A percentile compares a stretch with the other conserved stretches of the same genome.
Evolutionary conservation across 2,888 invertebrate genomes (phyloP).

Genomic region (Hymenopus coronatus): DNA sequence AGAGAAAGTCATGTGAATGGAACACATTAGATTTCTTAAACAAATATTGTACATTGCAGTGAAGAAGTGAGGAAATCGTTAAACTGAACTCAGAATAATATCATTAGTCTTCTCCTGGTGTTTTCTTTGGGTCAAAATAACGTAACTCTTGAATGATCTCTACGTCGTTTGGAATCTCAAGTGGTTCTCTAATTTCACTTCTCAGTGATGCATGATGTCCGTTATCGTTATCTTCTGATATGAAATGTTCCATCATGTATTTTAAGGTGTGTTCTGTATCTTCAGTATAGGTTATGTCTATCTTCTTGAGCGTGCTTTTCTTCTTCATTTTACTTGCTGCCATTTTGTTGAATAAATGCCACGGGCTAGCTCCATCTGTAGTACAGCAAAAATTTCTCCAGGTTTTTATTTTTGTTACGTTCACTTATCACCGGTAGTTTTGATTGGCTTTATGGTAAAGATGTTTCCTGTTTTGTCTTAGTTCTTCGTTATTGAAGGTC

Average conservation of each 20-base stretch:
- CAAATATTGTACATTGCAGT: neutral
- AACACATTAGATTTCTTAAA: too few relatives aligned
- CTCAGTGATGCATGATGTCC: neutral
- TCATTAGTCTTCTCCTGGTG: neutral
- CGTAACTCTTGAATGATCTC: neutral
- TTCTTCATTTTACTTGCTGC: neutral
- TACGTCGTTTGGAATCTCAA: neutral
- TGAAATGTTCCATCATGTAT: neutral
- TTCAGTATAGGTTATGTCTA: neutral
- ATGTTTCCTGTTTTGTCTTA: neutral
- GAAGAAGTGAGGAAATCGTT: neutral
- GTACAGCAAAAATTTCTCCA: neutral
- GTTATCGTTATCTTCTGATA: neutral
- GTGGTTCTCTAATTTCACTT: neutral
- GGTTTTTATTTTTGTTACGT: neutral
- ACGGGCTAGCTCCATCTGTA: neutral
- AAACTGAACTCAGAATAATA: neutral
- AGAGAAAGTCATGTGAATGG: too few relatives aligned
- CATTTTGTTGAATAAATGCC: neutral
- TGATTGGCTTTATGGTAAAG: neutral
- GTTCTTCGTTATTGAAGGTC: neutral
- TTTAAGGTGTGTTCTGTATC: neutral
- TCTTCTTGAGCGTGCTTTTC: neutral
- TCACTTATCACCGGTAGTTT: neutral
- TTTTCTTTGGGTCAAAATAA: neutral